Evolutionary conservation across 1,140 invertebrate genomes (phyloP).

Genomic region (Orchesella cincta): DNA sequence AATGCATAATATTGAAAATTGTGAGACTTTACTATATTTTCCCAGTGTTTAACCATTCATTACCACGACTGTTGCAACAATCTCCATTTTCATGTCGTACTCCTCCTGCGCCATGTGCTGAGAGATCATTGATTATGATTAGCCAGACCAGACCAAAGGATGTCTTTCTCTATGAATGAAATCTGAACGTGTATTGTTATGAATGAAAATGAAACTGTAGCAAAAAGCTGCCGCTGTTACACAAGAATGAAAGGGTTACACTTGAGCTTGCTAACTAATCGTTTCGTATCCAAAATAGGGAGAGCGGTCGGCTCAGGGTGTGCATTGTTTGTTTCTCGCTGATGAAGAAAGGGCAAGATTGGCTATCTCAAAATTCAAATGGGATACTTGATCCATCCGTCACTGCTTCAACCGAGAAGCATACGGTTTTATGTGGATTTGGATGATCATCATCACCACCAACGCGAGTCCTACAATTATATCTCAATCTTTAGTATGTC

Average conservation of each 20-base stretch:
- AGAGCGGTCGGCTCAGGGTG: too few species aligned
- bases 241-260: conserved; percentile 10
- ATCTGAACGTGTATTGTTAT: not conserved
- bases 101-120: not conserved
- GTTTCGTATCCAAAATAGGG: too few species aligned
- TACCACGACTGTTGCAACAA: not conserved
- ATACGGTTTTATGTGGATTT: too few species aligned
- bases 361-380: too few species aligned
- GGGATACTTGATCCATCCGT: too few species aligned
- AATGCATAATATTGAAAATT: conserved; percentile 7
- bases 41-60: conserved; percentile 27
- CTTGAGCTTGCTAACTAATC: not conserved
- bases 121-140: conserved; percentile 26
- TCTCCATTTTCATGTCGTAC: not conserved
- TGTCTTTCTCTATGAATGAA: conserved; percentile 5
- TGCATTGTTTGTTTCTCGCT: too few species aligned
- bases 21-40: conserved; percentile 13
- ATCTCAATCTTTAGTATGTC: not conserved
- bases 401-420: too few species aligned
- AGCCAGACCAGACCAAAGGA: not conserved
- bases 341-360: too few species aligned
- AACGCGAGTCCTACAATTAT: too few species aligned
- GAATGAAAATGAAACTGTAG: conserved; percentile 27
- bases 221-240: conserved; percentile 2
- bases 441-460: too few species aligned